A percentile compares a stretch with the other conserved stretches of the same genome.
These are phyloP conservation scores for Stratiomys singularior DNA, from an alignment of 2,888 invertebrate species.

Conservation along the genomic window DNA sequence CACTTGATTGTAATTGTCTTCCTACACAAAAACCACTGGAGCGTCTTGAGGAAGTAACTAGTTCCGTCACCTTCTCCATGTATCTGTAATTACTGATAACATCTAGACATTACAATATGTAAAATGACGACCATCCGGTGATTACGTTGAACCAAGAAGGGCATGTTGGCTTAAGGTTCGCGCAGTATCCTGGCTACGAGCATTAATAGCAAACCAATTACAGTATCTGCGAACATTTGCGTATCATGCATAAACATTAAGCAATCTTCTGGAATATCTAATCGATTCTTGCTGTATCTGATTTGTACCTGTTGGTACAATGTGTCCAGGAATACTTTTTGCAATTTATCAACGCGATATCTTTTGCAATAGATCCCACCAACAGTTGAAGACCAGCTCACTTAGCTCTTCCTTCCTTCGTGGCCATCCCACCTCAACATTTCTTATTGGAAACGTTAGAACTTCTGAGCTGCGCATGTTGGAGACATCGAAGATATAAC, in stretches of 20 bases:
- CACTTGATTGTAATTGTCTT: neutral
- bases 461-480: neutral
- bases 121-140: slow-evolving; percentile 15
- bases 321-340: neutral
- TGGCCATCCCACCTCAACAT: neutral
- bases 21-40: neutral
- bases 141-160: slow-evolving; percentile 21
- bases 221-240: slow-evolving; percentile 29
- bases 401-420: neutral
- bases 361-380: neutral
- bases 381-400: no score
- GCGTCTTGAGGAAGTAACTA: slow-evolving; percentile 16
- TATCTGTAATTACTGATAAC: neutral
- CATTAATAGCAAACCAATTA: slow-evolving; percentile 31
- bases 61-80: slow-evolving; percentile 1
- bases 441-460: neutral
- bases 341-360: neutral
- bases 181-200: neutral
- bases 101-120: slow-evolving; percentile 23
- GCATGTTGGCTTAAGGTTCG: neutral
- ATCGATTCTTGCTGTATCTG: slow-evolving; percentile 21
- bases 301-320: neutral
- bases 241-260: slow-evolving; percentile 33
- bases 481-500: neutral
- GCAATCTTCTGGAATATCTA: slow-evolving; percentile 10